Evolutionary conservation across 1,140 invertebrate genomes (phyloP), one percentile per base, ranked within the genome.

Genomic region (Zaprionus ghesquierei): DNA sequence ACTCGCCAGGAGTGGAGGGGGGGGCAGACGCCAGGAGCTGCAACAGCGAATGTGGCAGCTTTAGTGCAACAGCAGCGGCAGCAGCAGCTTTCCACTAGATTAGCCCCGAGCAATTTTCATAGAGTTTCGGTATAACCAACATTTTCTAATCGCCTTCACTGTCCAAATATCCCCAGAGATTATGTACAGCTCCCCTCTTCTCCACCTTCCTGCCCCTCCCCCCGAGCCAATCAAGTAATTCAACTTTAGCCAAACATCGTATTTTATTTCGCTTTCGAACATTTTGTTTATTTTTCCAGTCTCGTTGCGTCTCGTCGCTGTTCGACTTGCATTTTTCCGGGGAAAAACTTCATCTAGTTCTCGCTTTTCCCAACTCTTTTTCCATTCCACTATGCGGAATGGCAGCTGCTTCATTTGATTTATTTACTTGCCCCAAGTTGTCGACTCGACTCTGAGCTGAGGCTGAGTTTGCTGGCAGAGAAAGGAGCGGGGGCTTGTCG

Each of bases 351-450:
- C 54, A 80, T 50, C 66, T 66, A 49, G 56, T 31, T 35, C 12
- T 31, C 22, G 25, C 20, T 51, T 49, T 29, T 10, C 41, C 41
- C 18, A 46, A 46, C 41, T 46, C 41, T 46, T 46, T 46, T 46
- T 46, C 18, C 41, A 44, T n/a, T n/a, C n/a, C n/a, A 41, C 22
- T 18, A 44, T 3, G 44, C 15, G n/a, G n/a, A n/a, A n/a, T 46
- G 61, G 64, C 65, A 44, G 58, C 58, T 68, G 71, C 65, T 78
- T 68, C 81, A 74, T 75, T 86, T 86, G 81, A 86, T 86, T 86
- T 86, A 86, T 86, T 86, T 86, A 81, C 81, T 85, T 85, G 81
- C 20, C 65, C 77, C 62, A 49, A 25, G 35, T 38, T 55, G 64
- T 65, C 20, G n/a, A 41, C 41, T 53, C 51, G 62, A 59, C 46